Conservation (phyloP, 2,888 invertebrate species). For the Noctua fimbriata region DNA sequence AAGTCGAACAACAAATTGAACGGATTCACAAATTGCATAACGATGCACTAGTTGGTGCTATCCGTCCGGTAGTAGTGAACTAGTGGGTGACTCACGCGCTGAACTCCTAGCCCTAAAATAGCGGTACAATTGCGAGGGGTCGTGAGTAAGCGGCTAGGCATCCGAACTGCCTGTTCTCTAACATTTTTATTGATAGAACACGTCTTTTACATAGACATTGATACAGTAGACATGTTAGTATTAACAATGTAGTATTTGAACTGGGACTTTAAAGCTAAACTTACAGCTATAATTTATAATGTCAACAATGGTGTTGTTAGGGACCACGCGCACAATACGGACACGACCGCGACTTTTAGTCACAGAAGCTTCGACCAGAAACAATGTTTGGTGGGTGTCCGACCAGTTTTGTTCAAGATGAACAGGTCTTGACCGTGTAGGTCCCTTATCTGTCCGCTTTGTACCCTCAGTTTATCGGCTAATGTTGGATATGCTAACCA, state of each 20-base stretch:
- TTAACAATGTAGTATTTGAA: neutral
- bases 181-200: slow-evolving; percentile 38
- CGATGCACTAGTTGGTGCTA: slow-evolving; percentile 43
- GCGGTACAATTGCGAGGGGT: slow-evolving; percentile 66
- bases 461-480: neutral
- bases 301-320: neutral
- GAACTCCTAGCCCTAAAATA: slow-evolving; percentile 72
- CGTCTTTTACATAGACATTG: slow-evolving; percentile 9
- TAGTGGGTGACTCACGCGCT: slow-evolving; percentile 57
- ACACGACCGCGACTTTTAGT: neutral
- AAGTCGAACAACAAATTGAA: slow-evolving; percentile 32
- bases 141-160: slow-evolving; percentile 72
- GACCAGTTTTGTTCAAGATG: neutral
- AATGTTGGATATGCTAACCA: neutral
- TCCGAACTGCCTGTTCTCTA: slow-evolving; percentile 53
- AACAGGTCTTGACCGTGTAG: neutral
- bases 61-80: slow-evolving; percentile 49
- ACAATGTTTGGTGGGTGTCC: neutral
- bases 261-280: neutral
- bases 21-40: slow-evolving; percentile 59
- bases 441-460: neutral
- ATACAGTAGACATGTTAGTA: neutral
- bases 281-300: neutral
- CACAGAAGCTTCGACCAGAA: neutral
- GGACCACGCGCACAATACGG: neutral